phyloP scores from a whole-genome alignment of 2,888 invertebrate species.

The Pristionchus japonicus region DNA sequence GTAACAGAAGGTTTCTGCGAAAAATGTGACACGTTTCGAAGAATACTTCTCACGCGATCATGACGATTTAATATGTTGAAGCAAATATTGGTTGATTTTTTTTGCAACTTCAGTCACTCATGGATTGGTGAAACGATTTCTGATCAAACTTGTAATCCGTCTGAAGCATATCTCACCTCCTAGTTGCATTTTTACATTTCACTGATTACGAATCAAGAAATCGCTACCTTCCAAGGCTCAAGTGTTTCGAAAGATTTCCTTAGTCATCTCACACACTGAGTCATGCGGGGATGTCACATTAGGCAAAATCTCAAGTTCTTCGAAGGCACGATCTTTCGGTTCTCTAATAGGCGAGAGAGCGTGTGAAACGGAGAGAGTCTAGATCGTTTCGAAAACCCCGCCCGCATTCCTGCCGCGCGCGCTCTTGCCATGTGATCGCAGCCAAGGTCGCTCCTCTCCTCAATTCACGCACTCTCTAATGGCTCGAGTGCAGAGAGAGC shows the following conservation, averaged over 20 bases:
- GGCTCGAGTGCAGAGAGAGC: neutral
- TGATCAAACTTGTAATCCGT: too few relatives aligned
- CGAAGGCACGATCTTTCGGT: too few relatives aligned
- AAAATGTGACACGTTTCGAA: too few relatives aligned
- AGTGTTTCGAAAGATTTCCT: neutral
- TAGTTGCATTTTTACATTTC: neutral
- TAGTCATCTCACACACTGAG: neutral
- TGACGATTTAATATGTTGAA: too few relatives aligned
- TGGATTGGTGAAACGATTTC: too few relatives aligned
- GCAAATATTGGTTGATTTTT: too few relatives aligned
- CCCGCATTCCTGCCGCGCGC: neutral
- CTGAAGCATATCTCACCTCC: too few relatives aligned
- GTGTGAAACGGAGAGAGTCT: neutral
- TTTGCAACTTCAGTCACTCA: too few relatives aligned
- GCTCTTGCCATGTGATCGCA: neutral
- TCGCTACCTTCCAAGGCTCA: neutral
- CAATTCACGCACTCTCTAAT: neutral
- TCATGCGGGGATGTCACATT: conserved; percentile 1
- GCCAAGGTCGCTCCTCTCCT: neutral
- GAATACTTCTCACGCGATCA: too few relatives aligned
- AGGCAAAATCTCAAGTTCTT: neutral
- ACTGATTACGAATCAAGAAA: neutral
- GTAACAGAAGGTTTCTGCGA: too few relatives aligned
- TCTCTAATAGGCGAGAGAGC: neutral
- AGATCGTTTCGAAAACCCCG: neutral